phyloP scores from a whole-genome alignment of 2,797 vertebrate genomes.

The Hoplostethus mediterraneus region DNA sequence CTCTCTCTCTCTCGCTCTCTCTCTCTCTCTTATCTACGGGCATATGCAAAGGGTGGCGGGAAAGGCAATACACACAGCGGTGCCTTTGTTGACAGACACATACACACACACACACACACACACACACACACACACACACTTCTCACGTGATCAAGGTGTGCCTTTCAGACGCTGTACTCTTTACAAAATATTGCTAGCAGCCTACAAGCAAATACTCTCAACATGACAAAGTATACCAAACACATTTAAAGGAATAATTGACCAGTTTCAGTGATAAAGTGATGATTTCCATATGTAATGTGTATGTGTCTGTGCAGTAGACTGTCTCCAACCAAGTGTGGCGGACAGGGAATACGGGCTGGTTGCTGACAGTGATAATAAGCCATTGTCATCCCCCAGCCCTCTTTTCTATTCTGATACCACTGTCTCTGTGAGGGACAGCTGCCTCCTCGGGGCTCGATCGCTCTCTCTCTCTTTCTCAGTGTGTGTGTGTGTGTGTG shows the following conservation, averaged over 20 bases:
- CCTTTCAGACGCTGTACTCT: conserved; percentile 50
- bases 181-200: not conserved
- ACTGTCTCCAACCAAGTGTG: not conserved
- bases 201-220: not conserved
- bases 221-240: no score
- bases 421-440: conserved; percentile 67
- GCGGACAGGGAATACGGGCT: conserved; percentile 26
- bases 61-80: conserved; percentile 65
- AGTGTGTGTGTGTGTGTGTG: not conserved
- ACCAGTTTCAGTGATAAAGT: conserved; percentile 54
- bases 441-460: conserved; percentile 59
- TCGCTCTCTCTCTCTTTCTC: conserved; percentile 24
- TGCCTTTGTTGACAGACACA: conserved; percentile 74
- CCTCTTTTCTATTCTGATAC: conserved; percentile 62
- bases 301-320: not conserved
- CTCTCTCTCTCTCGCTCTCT: conserved; percentile 34
- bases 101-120: conserved; percentile 32
- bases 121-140: not conserved
- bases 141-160: conserved; percentile 77
- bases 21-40: conserved; percentile 77
- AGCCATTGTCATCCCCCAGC: conserved; percentile 44
- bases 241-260: not conserved
- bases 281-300: conserved; percentile 3
- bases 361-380: conserved; percentile 67
- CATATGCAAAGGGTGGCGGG: conserved; percentile 85